Evolutionary conservation across 2,113 vertebrate species (phyloP).

Genomic region (Ceyx margarethae): DNA sequence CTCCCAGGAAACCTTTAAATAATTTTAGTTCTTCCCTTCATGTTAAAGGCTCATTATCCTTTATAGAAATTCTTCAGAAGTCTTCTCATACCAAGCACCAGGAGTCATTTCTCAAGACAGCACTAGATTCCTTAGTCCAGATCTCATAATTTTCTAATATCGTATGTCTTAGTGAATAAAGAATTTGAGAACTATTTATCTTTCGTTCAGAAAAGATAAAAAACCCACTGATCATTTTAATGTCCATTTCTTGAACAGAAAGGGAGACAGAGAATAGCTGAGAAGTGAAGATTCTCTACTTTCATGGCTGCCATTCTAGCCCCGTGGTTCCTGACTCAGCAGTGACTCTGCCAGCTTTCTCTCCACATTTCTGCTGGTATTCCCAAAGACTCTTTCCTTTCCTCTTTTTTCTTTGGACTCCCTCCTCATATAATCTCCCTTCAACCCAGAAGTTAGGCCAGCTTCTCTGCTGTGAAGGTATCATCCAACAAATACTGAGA

Average conservation of each 20-base stretch:
- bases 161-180: neutral
- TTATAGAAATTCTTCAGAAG: constrained; percentile 51
- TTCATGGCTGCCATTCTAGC: neutral
- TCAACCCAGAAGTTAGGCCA: neutral
- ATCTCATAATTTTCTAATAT: constrained; percentile 31
- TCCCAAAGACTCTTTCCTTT: neutral
- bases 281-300: neutral
- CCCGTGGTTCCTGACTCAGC: neutral
- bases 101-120: constrained; percentile 33
- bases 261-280: neutral
- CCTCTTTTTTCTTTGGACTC: neutral
- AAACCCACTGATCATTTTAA: neutral
- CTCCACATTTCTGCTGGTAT: neutral
- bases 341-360: neutral
- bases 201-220: neutral
- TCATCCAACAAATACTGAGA: neutral
- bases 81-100: constrained; percentile 8
- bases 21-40: constrained; percentile 51
- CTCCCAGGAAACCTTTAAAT: constrained; percentile 44
- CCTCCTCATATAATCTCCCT: neutral
- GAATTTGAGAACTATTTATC: constrained; percentile 9
- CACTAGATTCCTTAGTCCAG: constrained; percentile 16
- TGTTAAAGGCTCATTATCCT: constrained; percentile 53
- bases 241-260: neutral
- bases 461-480: neutral